A percentile compares a stretch with the other conserved stretches of the same genome.
These are phyloP conservation scores for Anoplolepis gracilipes DNA, from an alignment of 1,140 invertebrate species.

Conservation along the genomic window DNA sequence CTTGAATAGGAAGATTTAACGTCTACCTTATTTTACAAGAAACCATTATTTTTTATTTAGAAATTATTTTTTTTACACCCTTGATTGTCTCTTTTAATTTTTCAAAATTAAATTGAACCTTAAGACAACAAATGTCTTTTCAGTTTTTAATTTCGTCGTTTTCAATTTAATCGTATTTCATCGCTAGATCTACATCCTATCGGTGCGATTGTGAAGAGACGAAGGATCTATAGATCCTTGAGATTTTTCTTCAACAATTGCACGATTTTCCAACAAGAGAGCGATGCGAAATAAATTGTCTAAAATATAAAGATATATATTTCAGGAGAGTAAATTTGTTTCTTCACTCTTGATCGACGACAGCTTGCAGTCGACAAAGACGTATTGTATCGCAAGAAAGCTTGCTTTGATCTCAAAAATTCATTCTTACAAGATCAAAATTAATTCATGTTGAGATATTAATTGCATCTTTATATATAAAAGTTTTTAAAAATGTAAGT, in stretches of 20 bases:
- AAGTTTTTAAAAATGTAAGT: neutral
- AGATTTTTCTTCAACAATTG: neutral
- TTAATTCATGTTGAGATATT: neutral
- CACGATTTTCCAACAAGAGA: neutral
- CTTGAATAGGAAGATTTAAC: neutral
- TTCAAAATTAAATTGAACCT: too few species aligned
- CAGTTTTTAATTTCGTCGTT: neutral
- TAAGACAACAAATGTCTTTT: neutral
- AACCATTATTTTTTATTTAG: neutral
- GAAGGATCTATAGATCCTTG: neutral
- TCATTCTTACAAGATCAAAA: constrained; percentile 24
- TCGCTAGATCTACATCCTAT: too few species aligned
- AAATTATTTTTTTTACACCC: neutral
- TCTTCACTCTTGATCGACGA: constrained; percentile 51
- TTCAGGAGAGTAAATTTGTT: neutral
- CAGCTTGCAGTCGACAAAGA: constrained; percentile 52
- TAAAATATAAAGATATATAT: neutral
- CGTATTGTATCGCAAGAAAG: neutral
- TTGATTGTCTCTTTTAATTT: neutral
- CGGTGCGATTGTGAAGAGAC: neutral
- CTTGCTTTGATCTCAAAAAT: neutral
- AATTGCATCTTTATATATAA: neutral
- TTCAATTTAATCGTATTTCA: neutral
- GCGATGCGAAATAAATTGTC: neutral
- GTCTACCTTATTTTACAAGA: neutral